These are phyloP conservation scores for Orientallactaga bullata DNA, from an alignment of 2,113 vertebrate genomes.

Conservation along the genomic window DNA sequence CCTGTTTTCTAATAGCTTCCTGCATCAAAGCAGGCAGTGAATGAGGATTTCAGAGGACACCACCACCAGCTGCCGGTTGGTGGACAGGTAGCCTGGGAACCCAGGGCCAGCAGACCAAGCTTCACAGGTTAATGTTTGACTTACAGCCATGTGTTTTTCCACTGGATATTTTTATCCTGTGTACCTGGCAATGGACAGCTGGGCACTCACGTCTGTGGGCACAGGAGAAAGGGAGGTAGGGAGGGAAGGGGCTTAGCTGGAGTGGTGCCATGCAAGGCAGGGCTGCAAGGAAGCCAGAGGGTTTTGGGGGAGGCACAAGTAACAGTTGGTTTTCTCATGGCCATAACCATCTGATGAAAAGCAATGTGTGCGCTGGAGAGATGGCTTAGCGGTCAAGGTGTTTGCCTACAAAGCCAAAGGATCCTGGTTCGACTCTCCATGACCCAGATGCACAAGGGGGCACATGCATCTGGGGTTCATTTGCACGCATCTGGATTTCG, in stretches of 20 bases:
- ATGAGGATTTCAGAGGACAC: not conserved
- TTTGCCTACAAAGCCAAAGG: too few species aligned
- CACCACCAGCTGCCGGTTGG: not conserved
- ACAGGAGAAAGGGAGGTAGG: not conserved
- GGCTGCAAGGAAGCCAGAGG: not conserved
- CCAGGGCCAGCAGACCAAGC: conserved; percentile 67
- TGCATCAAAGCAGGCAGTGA: not conserved
- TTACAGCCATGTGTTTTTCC: conserved; percentile 87
- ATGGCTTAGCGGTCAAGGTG: too few species aligned
- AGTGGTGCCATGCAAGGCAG: not conserved
- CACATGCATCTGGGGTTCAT: too few species aligned
- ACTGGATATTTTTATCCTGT: conserved; percentile 87
- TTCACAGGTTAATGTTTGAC: conserved; percentile 89
- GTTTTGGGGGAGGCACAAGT: not conserved
- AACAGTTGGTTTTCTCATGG: not conserved
- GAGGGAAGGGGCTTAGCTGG: conserved; percentile 38
- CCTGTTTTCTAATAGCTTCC: not conserved
- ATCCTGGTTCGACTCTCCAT: too few species aligned
- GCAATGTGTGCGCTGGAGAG: too few species aligned
- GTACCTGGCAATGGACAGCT: conserved; percentile 81
- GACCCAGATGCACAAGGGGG: too few species aligned
- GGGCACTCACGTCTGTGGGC: conserved; percentile 40
- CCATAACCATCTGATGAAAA: not conserved
- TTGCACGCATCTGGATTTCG: too few species aligned
- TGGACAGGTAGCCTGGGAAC: conserved; percentile 76